Percentiles rank a stretch among this genome's conserved stretches.
Evolutionary conservation across 1,140 invertebrate genomes (phyloP).

Genomic region (Solen grandis): DNA sequence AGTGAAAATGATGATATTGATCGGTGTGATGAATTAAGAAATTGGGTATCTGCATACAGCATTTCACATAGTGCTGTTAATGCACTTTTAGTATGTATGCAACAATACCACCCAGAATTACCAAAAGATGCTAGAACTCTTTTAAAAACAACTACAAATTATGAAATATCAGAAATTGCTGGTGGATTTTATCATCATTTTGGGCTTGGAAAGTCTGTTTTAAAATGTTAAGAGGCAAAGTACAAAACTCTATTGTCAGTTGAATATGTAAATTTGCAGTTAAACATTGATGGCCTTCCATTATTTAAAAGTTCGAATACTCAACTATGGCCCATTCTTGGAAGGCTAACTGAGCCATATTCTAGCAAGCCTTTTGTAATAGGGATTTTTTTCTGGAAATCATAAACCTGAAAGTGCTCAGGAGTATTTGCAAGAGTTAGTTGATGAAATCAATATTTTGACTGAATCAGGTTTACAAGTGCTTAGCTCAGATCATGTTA

Average conservation of each 20-base stretch:
- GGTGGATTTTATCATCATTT: constrained; percentile 53
- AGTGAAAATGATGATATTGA: constrained; percentile 28
- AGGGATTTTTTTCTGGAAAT: constrained; percentile 37
- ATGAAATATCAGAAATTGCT: constrained; percentile 26
- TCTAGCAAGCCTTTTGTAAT: constrained; percentile 35
- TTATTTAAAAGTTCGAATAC: constrained; percentile 50
- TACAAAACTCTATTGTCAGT: constrained; percentile 23
- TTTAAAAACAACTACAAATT: constrained; percentile 29
- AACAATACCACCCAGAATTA: constrained; percentile 24
- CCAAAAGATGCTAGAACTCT: constrained; percentile 47
- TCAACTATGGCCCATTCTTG: constrained; percentile 61
- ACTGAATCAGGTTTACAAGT: constrained; percentile 8
- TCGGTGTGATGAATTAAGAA: constrained; percentile 40
- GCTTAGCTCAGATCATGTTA: background rate
- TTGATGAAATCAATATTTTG: constrained; percentile 52
- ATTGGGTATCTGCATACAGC: constrained; percentile 43
- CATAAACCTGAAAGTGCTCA: constrained; percentile 37
- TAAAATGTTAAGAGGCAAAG: no score
- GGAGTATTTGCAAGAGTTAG: constrained; percentile 36
- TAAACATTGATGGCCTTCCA: constrained; percentile 58
- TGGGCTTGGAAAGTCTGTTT: constrained; percentile 41
- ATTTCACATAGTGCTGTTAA: constrained; percentile 40
- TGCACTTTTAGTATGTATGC: constrained; percentile 37
- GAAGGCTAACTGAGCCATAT: constrained; percentile 6
- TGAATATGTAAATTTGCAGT: constrained; percentile 44